phyloP scores from a whole-genome alignment of 2,888 invertebrate species.

The Conus canariensis region DNA sequence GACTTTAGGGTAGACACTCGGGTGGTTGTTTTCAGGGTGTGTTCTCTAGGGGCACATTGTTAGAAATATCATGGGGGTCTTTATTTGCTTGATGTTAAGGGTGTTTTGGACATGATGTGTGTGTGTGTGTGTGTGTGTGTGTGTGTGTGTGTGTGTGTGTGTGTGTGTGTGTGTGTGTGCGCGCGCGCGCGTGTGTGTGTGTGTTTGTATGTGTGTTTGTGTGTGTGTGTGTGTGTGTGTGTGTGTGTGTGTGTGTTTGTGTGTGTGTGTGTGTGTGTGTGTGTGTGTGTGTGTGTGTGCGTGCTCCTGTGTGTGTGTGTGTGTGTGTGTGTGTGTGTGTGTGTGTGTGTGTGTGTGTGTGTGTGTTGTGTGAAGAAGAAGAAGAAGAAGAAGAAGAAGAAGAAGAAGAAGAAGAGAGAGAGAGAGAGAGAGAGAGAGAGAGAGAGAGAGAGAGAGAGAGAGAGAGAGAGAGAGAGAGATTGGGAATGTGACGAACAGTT shows the following conservation, averaged over 20 bases:
- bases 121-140: no score
- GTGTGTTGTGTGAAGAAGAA: not conserved
- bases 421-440: slow-evolving; percentile 13
- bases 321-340: not conserved
- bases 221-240: no score
- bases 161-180: no score
- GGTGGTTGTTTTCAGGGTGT: not conserved
- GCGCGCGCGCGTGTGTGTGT: no score
- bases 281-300: not conserved
- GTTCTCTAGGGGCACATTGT: not conserved
- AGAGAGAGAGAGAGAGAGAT: not conserved
- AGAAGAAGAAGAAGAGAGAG: not conserved
- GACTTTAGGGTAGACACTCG: not conserved
- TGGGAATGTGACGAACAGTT: no score
- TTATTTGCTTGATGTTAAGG: no score
- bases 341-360: slow-evolving; percentile 10
- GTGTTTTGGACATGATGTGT: no score
- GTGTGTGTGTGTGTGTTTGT: no score
- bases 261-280: no score
- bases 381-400: not conserved
- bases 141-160: no score
- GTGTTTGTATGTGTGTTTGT: no score
- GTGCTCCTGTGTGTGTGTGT: not conserved
- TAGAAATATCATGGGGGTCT: no score
- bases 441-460: slow-evolving; percentile 10